phyloP scores from a whole-genome alignment of 2,888 invertebrate genomes.

The Lymantria monacha region DNA sequence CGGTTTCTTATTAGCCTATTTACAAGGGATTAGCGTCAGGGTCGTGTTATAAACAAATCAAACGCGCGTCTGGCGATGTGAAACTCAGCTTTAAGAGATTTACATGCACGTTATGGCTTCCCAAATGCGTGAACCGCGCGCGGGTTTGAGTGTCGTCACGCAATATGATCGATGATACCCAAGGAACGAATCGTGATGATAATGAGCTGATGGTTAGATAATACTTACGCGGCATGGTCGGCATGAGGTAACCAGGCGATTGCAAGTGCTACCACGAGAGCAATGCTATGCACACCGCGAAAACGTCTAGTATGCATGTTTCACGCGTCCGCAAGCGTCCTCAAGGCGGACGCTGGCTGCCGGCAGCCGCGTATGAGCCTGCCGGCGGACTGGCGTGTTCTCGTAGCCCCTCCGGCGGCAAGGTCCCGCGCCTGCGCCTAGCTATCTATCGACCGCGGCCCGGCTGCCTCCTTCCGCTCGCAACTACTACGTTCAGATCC shows the following conservation, averaged over 20 bases:
- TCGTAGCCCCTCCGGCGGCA: conserved; percentile 43
- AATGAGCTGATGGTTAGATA: conserved; percentile 7
- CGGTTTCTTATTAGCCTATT: conserved; percentile 33
- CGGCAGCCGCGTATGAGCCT: conserved; percentile 68
- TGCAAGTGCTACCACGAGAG: conserved; percentile 64
- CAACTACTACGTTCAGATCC: conserved; percentile 54
- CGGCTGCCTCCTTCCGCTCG: conserved; percentile 53
- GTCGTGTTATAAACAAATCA: conserved; percentile 42
- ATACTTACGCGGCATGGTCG: conserved; percentile 72
- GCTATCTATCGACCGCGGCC: conserved; percentile 64
- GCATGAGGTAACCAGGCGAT: conserved; percentile 63
- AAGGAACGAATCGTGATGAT: conserved; percentile 6
- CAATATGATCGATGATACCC: conserved; percentile 25
- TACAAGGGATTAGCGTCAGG: conserved; percentile 29
- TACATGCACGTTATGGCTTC: conserved; percentile 56
- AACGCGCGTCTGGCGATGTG: conserved; percentile 35
- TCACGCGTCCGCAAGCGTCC: conserved; percentile 52
- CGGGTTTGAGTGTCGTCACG: conserved; percentile 18
- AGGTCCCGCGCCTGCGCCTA: conserved; percentile 63
- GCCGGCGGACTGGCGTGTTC: conserved; percentile 65
- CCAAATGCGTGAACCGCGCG: conserved; percentile 31
- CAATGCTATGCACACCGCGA: conserved; percentile 66
- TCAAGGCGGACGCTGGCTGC: conserved; percentile 54
- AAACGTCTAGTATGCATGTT: conserved; percentile 66
- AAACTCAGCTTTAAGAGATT: conserved; percentile 46